These are phyloP conservation scores for Ameiurus melas DNA, from an alignment of 2,113 vertebrate species.

Conservation along the genomic window DNA sequence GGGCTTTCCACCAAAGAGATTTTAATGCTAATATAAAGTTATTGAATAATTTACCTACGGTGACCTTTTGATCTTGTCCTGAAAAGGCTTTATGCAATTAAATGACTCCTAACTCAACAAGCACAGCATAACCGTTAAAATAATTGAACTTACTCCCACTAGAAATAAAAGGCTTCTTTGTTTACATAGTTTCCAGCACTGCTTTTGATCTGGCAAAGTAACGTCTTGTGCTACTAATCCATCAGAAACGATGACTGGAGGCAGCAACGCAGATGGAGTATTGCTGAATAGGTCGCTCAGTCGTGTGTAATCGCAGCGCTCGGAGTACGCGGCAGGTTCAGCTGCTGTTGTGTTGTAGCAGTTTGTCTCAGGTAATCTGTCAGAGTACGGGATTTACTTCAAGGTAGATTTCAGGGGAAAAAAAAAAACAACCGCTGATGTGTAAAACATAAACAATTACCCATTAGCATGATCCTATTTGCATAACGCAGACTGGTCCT, in stretches of 20 bases:
- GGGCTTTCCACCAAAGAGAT: slow-evolving; percentile 56
- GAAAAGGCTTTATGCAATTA: slow-evolving; percentile 14
- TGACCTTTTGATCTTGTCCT: slow-evolving; percentile 21
- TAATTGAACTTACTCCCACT: not conserved
- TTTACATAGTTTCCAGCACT: not conserved
- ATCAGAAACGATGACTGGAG: not conserved
- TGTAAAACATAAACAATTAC: not conserved
- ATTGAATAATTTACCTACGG: slow-evolving; percentile 18
- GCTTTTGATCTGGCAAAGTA: not conserved
- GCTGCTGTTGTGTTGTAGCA: not conserved
- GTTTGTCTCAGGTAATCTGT: slow-evolving; percentile 13
- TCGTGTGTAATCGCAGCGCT: not conserved
- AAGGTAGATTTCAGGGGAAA: not conserved
- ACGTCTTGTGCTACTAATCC: not conserved
- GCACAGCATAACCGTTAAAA: not conserved
- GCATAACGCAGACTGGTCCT: not conserved
- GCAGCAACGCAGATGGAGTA: not conserved
- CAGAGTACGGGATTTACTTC: not conserved
- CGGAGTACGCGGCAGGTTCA: not conserved
- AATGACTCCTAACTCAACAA: not conserved
- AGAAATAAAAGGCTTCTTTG: not conserved
- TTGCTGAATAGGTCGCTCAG: not conserved
- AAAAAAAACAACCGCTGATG: not conserved
- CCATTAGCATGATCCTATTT: not conserved
- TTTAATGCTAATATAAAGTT: slow-evolving; percentile 38